phyloP scores from a whole-genome alignment of 2,888 invertebrate genomes.

The Eupithecia vulgata region DNA sequence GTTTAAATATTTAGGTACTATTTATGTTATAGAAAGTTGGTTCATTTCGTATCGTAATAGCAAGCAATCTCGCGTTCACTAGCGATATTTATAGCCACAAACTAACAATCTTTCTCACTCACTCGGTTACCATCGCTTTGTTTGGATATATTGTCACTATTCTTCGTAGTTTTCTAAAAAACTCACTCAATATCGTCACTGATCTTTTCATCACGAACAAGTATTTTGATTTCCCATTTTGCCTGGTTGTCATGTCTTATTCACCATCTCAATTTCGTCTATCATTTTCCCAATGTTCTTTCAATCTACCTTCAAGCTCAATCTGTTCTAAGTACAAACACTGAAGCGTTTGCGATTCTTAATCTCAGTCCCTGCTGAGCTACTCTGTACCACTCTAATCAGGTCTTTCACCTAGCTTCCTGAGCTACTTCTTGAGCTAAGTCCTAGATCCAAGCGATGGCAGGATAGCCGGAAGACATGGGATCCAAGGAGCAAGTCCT shows the following conservation, averaged over 20 bases:
- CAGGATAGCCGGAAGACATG: conserved; percentile 71
- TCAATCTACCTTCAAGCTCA: neutral
- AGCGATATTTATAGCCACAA: conserved; percentile 32
- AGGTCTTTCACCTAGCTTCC: conserved; percentile 6
- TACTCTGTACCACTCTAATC: neutral
- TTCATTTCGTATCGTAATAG: conserved; percentile 5
- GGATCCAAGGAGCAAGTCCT: conserved; percentile 69
- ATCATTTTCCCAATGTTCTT: neutral
- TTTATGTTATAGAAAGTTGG: neutral
- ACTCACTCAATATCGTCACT: neutral
- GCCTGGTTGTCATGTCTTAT: neutral
- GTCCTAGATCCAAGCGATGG: conserved; percentile 76
- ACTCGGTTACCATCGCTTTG: conserved; percentile 2
- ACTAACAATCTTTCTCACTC: conserved; percentile 15
- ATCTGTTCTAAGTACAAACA: neutral
- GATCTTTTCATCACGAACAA: neutral
- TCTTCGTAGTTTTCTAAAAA: neutral
- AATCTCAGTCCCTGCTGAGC: neutral
- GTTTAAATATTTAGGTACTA: neutral
- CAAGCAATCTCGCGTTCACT: conserved; percentile 34
- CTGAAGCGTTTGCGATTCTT: neutral
- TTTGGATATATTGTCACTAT: neutral
- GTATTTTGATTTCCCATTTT: neutral
- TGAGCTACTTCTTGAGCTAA: conserved; percentile 13
- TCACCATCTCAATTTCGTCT: neutral